These are phyloP conservation scores for Griposia aprilina DNA, from an alignment of 2,888 invertebrate genomes.

Conservation along the genomic window DNA sequence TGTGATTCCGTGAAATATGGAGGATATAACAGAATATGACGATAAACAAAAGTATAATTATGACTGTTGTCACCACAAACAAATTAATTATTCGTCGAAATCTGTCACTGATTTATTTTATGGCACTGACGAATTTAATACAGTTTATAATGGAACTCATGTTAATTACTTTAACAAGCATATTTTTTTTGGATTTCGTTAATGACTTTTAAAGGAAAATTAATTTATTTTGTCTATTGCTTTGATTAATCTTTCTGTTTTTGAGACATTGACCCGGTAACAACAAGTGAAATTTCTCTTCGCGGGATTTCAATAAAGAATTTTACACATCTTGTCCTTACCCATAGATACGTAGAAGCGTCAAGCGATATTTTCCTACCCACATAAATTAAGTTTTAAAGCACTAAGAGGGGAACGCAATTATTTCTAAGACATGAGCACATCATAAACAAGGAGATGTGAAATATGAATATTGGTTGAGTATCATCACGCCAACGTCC, in stretches of 20 bases:
- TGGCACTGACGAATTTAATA: slow-evolving; percentile 18
- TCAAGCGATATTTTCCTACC: slow-evolving; percentile 36
- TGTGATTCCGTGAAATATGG: slow-evolving; percentile 44
- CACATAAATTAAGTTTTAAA: slow-evolving; percentile 55
- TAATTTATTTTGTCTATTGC: background rate
- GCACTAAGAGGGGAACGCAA: slow-evolving; percentile 50
- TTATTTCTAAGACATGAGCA: slow-evolving; percentile 62
- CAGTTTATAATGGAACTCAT: slow-evolving; percentile 6
- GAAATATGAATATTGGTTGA: slow-evolving; percentile 57
- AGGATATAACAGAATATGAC: slow-evolving; percentile 3
- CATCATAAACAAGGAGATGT: slow-evolving; percentile 52
- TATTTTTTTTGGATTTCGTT: no score
- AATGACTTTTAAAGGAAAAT: background rate
- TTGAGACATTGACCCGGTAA: background rate
- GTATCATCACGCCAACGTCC: slow-evolving; percentile 36
- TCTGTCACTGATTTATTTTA: slow-evolving; percentile 23
- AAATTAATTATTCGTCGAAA: slow-evolving; percentile 41
- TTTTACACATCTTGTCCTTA: slow-evolving; percentile 5
- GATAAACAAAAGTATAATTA: slow-evolving; percentile 44
- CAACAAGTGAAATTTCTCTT: background rate
- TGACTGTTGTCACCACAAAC: slow-evolving; percentile 29
- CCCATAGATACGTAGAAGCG: slow-evolving; percentile 9
- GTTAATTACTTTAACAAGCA: background rate
- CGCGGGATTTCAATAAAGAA: background rate
- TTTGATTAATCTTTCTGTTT: background rate